Conservation (phyloP, 2,113 vertebrate genomes). For the Lepisosteus oculatus region DNA sequence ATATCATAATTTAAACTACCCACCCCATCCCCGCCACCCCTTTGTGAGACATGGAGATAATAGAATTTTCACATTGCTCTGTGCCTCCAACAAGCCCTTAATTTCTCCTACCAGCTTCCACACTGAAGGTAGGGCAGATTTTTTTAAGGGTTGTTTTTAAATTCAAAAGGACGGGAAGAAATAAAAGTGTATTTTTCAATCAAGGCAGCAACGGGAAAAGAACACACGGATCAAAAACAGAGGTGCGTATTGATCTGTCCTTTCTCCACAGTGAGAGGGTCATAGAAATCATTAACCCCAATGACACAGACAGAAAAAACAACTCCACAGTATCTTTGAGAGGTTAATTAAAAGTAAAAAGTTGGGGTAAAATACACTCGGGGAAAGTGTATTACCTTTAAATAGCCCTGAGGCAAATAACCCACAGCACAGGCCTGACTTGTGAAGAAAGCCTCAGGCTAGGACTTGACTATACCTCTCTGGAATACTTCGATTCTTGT, state of each 20-base stretch:
- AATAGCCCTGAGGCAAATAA: slow-evolving; percentile 50
- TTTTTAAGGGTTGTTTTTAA: slow-evolving; percentile 1
- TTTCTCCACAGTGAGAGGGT: slow-evolving; percentile 54
- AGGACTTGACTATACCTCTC: slow-evolving; percentile 1
- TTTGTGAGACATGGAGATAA: background rate
- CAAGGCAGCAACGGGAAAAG: slow-evolving; percentile 52
- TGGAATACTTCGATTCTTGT: background rate
- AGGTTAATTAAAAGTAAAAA: slow-evolving; percentile 80
- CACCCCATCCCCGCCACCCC: background rate
- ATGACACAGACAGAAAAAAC: slow-evolving; percentile 65
- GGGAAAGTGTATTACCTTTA: slow-evolving; percentile 62
- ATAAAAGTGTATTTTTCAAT: slow-evolving; percentile 36
- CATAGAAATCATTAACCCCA: slow-evolving; percentile 71
- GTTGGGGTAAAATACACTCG: slow-evolving; percentile 43
- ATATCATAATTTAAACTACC: slow-evolving; percentile 16
- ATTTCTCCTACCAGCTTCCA: slow-evolving; percentile 15
- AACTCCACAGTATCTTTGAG: slow-evolving; percentile 68
- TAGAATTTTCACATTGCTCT: slow-evolving; percentile 8
- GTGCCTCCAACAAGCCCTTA: background rate
- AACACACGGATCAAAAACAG: slow-evolving; percentile 60
- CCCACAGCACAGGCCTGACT: background rate
- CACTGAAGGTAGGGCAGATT: background rate
- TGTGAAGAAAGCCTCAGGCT: background rate
- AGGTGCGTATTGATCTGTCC: slow-evolving; percentile 70
- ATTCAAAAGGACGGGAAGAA: background rate